Conservation (phyloP, 2,888 invertebrate species). For the Vanessa cardui region DNA sequence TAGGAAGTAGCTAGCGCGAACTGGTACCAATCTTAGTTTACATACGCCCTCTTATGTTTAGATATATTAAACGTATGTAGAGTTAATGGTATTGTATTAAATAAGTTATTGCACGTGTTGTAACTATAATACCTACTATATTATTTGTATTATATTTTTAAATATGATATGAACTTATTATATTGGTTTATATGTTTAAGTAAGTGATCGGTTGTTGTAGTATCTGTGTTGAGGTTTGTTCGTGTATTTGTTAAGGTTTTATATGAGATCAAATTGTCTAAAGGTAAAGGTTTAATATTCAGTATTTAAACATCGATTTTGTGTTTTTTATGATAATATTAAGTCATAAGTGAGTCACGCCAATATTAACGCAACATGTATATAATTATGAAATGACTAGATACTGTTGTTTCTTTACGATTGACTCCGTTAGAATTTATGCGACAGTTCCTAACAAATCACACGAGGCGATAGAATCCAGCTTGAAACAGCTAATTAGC, state of each 20-base stretch:
- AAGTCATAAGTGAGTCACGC: too few relatives aligned
- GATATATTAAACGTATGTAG: not conserved
- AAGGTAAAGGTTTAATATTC: too few relatives aligned
- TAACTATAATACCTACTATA: not conserved
- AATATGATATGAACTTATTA: too few relatives aligned
- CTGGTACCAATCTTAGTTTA: slow-evolving; percentile 29
- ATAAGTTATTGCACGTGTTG: slow-evolving; percentile 7
- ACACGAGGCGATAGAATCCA: not conserved
- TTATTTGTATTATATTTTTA: not conserved
- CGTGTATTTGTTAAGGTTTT: too few relatives aligned
- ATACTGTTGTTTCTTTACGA: not conserved
- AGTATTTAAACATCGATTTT: too few relatives aligned
- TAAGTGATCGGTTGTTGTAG: too few relatives aligned
- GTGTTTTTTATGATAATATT: not conserved
- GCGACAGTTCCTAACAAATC: slow-evolving; percentile 3
- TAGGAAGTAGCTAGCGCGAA: slow-evolving; percentile 39
- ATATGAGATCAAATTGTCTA: too few relatives aligned
- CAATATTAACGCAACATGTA: too few relatives aligned
- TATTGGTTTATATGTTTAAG: too few relatives aligned
- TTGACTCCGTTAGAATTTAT: not conserved
- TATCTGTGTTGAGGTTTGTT: too few relatives aligned
- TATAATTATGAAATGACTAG: not conserved
- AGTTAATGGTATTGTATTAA: not conserved
- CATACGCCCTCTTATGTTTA: slow-evolving; percentile 13
- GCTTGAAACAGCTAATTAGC: slow-evolving; percentile 4